Evolutionary conservation across 1,140 invertebrate species (phyloP).

Genomic region (Drosophila pandora): DNA sequence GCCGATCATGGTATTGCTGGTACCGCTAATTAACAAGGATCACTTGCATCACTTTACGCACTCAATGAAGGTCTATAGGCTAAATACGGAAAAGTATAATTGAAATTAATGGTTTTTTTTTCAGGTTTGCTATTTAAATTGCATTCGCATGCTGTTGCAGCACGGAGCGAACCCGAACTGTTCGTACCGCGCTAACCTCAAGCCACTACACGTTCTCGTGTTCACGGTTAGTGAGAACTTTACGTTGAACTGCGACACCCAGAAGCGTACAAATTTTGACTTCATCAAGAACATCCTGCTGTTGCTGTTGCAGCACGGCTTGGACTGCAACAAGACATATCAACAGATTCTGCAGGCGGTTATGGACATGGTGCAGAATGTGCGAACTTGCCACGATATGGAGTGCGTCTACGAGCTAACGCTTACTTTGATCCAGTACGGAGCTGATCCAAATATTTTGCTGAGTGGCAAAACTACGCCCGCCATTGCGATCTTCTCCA

Average conservation of each 20-base stretch:
- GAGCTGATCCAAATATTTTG: slow-evolving; percentile 87
- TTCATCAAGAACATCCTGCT: slow-evolving; percentile 88
- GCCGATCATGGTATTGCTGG: slow-evolving; percentile 89
- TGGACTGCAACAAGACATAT: slow-evolving; percentile 87
- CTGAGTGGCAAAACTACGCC: slow-evolving; percentile 84
- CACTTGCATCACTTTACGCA: slow-evolving; percentile 90
- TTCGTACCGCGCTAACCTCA: slow-evolving; percentile 88
- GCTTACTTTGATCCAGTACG: slow-evolving; percentile 88
- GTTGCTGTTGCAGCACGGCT: slow-evolving; percentile 88
- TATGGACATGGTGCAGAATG: slow-evolving; percentile 89
- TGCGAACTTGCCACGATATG: slow-evolving; percentile 87
- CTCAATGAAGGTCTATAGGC: slow-evolving; percentile 88
- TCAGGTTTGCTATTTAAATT: slow-evolving; percentile 90
- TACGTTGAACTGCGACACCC: slow-evolving; percentile 86
- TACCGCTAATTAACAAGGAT: slow-evolving; percentile 90
- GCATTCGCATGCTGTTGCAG: slow-evolving; percentile 88
- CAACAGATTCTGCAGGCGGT: slow-evolving; percentile 88
- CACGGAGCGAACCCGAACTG: slow-evolving; percentile 90
- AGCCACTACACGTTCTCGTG: slow-evolving; percentile 89
- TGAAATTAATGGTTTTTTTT: neutral
- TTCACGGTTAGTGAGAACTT: slow-evolving; percentile 90
- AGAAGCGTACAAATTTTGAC: slow-evolving; percentile 88
- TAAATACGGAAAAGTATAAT: neutral
- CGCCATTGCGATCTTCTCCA: slow-evolving; percentile 80
- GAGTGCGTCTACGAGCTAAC: slow-evolving; percentile 89